phyloP scores from a whole-genome alignment of 2,113 vertebrate genomes.

The human region GRCh38 chr17:29751501-29752000 shows the following conservation, averaged over 20 bases:
- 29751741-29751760: neutral
- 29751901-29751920: neutral
- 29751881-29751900: constrained; percentile 11
- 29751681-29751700: neutral
- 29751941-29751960: neutral
- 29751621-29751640: neutral
- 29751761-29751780: neutral
- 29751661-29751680: neutral
- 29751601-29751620: neutral
- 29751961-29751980: neutral
- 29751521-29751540: neutral
- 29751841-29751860: constrained; percentile 15
- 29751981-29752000: neutral
- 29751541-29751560: neutral
- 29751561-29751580: neutral
- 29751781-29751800: neutral
- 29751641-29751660: neutral
- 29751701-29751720: neutral
- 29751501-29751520: neutral
- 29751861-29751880: constrained; percentile 19
- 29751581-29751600: neutral
- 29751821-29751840: neutral
- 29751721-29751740: neutral
- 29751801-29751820: constrained; percentile 23
- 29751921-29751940: neutral